Base-by-base conservation (phyloP, 2,113 vertebrate genomes). In the Pteruthius melanotis region DNA sequence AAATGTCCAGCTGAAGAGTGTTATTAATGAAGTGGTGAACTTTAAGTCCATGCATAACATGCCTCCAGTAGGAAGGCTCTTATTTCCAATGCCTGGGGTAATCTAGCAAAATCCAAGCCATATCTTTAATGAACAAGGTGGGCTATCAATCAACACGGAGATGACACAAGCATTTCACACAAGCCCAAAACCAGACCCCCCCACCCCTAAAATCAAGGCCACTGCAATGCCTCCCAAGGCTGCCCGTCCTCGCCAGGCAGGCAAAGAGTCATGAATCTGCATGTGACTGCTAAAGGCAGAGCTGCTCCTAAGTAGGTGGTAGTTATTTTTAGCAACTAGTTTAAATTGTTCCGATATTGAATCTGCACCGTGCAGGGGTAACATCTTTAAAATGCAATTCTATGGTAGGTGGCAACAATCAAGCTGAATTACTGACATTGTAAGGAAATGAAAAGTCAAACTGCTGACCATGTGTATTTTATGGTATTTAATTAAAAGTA, bases 401-500 rank as follows among this genome's bases (percentile, higher is more conserved):
- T 93, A 27, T 94, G 95, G 96, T 97, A 97, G 95, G 92, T 97
- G 94, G 97, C 90, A 95, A 97, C 93, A 96, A 97, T 97, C 96
- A 96, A 89, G 93, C 94, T 97, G 97, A 98, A 97, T 97, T 97
- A 97, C 97, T 97, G 97, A 97, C 97, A 95, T 70, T 89, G 93
- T 98, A 97, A 98, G 98, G 98, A 98, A 98, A 99, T 98, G 98
- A 99, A 99, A 99, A 99, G 98, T 99, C 99, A 99, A 99, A 99
- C 98, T 99, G 98, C 98, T 99, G 99, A 98, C 98, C 98, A 98
- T 97, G 98, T 98, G 98, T 98, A 98, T 99, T 99, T 99, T 99
- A 98, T 97, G 96, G 98, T 99, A 99, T 99, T 99, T 99, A 99
- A 99, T 99, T 99, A 99, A 99, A 99, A 99, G 98, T 98, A 99